These are phyloP conservation scores for Pherbina coryleti DNA, from an alignment of 2,888 invertebrate species.

Conservation along the genomic window DNA sequence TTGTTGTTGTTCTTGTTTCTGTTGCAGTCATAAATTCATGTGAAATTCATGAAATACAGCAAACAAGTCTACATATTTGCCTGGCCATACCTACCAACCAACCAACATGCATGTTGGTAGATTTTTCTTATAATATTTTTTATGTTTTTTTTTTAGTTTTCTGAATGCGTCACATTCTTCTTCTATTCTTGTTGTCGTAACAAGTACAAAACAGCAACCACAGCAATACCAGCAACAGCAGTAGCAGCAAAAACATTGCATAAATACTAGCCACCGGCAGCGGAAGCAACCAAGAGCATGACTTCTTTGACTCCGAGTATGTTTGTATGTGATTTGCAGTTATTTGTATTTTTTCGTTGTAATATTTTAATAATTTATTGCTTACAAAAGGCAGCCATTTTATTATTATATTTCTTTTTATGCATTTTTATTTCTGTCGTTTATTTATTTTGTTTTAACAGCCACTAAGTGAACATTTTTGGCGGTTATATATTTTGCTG, in stretches of 20 bases:
- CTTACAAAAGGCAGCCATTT: not conserved
- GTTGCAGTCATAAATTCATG: constrained; percentile 21
- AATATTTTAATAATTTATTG: constrained; percentile 32
- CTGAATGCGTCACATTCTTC: not conserved
- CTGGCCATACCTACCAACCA: not conserved
- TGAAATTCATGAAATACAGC: constrained; percentile 19
- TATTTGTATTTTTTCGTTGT: constrained; percentile 10
- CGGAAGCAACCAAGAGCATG: constrained; percentile 13
- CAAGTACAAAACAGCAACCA: not conserved
- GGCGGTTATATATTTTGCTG: not conserved
- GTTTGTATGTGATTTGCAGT: constrained; percentile 1
- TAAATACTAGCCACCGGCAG: constrained; percentile 6
- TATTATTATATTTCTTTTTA: not conserved
- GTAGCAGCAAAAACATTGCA: constrained; percentile 5
- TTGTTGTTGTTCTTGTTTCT: not conserved
- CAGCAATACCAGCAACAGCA: not conserved
- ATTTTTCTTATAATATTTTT: not conserved
- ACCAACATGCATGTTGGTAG: not conserved
- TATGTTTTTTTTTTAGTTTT: constrained; percentile 1
- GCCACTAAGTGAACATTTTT: constrained; percentile 17
- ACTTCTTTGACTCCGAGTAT: not conserved
- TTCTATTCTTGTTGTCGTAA: not conserved
- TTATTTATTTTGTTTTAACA: not conserved
- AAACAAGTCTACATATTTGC: not conserved
- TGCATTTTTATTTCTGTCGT: too few species aligned